phyloP scores from a whole-genome alignment of 2,888 invertebrate genomes.

The Drosophila melanosoma region DNA sequence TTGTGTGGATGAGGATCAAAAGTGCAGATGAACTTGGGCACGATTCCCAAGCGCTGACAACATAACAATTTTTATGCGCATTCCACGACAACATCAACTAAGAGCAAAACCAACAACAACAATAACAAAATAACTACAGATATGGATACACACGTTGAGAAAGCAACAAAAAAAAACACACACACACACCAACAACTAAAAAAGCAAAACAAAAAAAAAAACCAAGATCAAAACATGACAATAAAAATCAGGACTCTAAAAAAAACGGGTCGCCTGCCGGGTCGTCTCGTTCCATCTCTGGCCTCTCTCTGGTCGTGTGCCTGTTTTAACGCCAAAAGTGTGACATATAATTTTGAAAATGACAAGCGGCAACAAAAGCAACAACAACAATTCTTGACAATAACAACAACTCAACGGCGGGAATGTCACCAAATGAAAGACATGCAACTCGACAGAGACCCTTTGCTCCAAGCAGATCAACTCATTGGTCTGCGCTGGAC shows the following conservation, averaged over 20 bases:
- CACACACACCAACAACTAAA: conserved; percentile 4
- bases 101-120: conserved; percentile 21
- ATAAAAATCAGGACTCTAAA: conserved; percentile 80
- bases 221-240: conserved; percentile 80
- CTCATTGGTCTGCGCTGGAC: neutral
- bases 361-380: conserved; percentile 68
- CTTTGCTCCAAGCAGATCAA: conserved; percentile 19
- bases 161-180: conserved; percentile 21
- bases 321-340: conserved; percentile 80
- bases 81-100: conserved; percentile 63
- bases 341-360: conserved; percentile 80
- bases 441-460: conserved; percentile 48
- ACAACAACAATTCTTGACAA: conserved; percentile 49
- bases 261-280: conserved; percentile 69
- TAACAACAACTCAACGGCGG: conserved; percentile 71
- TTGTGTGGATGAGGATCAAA: conserved; percentile 14
- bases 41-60: conserved; percentile 47
- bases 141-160: conserved; percentile 31
- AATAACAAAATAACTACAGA: conserved; percentile 24
- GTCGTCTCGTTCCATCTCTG: conserved; percentile 38
- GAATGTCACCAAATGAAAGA: conserved; percentile 75
- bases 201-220: conserved; percentile 50
- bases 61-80: conserved; percentile 77
- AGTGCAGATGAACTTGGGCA: conserved; percentile 40
- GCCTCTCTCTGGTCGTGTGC: conserved; percentile 66